phyloP scores from a whole-genome alignment of 2,888 invertebrate species.

The Cephus pulcher region DNA sequence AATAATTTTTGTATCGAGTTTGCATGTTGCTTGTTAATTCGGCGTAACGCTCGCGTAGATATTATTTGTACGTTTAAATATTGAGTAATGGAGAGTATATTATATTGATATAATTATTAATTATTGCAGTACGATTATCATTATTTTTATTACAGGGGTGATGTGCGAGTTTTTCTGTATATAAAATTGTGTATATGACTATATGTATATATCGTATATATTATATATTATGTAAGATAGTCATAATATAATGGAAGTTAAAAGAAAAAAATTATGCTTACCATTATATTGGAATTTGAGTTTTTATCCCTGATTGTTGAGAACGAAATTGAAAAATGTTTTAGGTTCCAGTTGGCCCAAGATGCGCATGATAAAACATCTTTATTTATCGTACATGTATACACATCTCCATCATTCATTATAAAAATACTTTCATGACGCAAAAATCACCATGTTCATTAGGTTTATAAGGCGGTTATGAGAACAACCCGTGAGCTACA shows the following conservation, averaged over 20 bases:
- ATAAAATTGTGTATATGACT: slow-evolving; percentile 36
- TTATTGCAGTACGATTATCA: slow-evolving; percentile 11
- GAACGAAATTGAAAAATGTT: neutral
- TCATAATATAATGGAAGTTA: slow-evolving; percentile 39
- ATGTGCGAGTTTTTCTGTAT: slow-evolving; percentile 23
- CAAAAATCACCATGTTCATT: neutral
- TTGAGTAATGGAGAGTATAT: slow-evolving; percentile 12
- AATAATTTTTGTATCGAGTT: slow-evolving; percentile 42
- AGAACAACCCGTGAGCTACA: neutral
- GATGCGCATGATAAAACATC: neutral
- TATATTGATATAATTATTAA: slow-evolving; percentile 7
- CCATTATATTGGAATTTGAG: neutral
- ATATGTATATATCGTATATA: slow-evolving; percentile 31
- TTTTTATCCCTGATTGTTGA: neutral
- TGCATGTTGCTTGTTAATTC: slow-evolving; percentile 33
- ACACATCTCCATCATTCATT: neutral
- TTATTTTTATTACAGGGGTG: slow-evolving; percentile 11
- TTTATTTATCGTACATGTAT: neutral
- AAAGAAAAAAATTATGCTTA: slow-evolving; percentile 16
- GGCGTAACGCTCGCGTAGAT: slow-evolving; percentile 31
- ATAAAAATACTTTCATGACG: neutral
- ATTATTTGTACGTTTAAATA: slow-evolving; percentile 36
- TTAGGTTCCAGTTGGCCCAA: neutral
- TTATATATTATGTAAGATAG: slow-evolving; percentile 38
- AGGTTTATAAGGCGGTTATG: neutral